phyloP scores from a whole-genome alignment of 2,888 invertebrate species.

The Lepidochitona cinerea region DNA sequence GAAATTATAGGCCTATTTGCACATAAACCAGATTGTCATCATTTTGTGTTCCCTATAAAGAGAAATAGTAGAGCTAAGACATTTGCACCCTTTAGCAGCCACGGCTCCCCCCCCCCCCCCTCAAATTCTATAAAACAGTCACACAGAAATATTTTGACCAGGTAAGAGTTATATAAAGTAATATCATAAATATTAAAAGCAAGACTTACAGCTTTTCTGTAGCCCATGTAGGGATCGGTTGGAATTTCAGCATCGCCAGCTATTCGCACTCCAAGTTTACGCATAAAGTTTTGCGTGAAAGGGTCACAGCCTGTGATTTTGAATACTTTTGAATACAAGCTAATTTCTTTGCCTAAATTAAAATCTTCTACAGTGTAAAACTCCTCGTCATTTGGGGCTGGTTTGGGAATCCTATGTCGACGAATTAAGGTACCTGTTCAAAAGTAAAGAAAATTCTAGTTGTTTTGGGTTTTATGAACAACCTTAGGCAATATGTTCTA shows the following conservation, averaged over 20 bases:
- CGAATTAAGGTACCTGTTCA: constrained; percentile 82
- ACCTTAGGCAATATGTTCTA: too few species aligned
- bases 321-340: constrained; percentile 84
- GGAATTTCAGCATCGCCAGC: constrained; percentile 45
- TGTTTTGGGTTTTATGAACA: too few species aligned
- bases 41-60: too few species aligned
- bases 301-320: constrained; percentile 88
- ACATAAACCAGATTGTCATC: too few species aligned
- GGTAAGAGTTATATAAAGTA: too few species aligned
- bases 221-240: constrained; percentile 64
- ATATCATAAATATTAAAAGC: too few species aligned
- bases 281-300: constrained; percentile 88
- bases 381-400: constrained; percentile 80
- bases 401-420: constrained; percentile 85
- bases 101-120: too few species aligned
- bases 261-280: constrained; percentile 87
- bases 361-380: constrained; percentile 89
- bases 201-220: constrained; percentile 52
- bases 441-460: background rate
- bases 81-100: too few species aligned
- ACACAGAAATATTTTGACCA: too few species aligned
- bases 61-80: too few species aligned
- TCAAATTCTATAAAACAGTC: too few species aligned
- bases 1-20: too few species aligned
- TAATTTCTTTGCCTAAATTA: constrained; percentile 85